Evolutionary conservation across 2,113 vertebrate genomes (phyloP).

Genomic region (Rhinogobius similis): DNA sequence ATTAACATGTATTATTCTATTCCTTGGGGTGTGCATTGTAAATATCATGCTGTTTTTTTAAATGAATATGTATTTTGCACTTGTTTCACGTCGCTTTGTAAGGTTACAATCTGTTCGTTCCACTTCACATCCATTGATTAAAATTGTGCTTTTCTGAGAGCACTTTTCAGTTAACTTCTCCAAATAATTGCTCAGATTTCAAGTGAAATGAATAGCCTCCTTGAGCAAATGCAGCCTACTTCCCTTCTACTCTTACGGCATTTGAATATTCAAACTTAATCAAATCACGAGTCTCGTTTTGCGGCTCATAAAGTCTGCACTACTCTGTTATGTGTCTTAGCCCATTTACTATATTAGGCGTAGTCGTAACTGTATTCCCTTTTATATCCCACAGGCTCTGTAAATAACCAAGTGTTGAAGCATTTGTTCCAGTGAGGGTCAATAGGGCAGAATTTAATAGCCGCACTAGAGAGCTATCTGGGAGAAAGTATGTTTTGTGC

Average conservation of each 20-base stretch:
- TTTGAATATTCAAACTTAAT: constrained; percentile 3
- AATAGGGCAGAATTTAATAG: constrained; percentile 51
- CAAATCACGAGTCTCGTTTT: constrained; percentile 1
- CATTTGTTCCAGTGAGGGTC: constrained; percentile 39
- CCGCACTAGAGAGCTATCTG: constrained; percentile 54
- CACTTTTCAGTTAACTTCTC: background rate
- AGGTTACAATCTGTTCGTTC: background rate
- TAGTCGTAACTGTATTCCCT: constrained; percentile 37
- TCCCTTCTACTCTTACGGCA: background rate
- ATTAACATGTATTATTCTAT: background rate
- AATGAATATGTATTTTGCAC: background rate
- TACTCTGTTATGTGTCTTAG: constrained; percentile 35
- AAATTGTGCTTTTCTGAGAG: background rate
- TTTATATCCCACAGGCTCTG: constrained; percentile 44
- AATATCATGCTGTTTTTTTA: background rate
- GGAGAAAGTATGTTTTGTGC: constrained; percentile 54
- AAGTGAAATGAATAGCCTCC: background rate
- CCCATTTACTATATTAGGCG: constrained; percentile 27
- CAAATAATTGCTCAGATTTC: background rate
- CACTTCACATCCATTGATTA: background rate
- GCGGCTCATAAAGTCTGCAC: constrained; percentile 2
- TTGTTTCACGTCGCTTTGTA: no score
- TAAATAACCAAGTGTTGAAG: constrained; percentile 53
- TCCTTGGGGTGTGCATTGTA: background rate
- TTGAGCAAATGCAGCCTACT: background rate